Evolutionary conservation across 1,140 invertebrate genomes (phyloP).

Genomic region (Drosophila lacertosa): DNA sequence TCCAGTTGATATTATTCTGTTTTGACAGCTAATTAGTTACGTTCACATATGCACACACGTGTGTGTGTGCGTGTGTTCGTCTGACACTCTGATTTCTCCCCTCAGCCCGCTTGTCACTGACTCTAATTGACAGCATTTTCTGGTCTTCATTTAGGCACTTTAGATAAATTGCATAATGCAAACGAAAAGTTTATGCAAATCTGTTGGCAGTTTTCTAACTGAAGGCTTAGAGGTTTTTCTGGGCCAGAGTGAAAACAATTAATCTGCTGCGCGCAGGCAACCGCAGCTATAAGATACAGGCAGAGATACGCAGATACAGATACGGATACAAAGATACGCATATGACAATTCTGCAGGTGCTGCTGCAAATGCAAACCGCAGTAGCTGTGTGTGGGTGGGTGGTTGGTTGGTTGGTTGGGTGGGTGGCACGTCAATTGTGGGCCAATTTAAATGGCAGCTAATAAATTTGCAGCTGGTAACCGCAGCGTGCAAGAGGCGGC

Average conservation of each 20-base stretch:
- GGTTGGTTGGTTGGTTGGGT: neutral
- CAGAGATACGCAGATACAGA: neutral
- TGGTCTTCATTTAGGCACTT: conserved; percentile 29
- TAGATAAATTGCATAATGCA: conserved; percentile 15
- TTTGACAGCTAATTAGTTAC: conserved; percentile 81
- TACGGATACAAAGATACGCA: neutral
- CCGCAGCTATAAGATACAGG: conserved; percentile 23
- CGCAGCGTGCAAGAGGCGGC: conserved; percentile 22
- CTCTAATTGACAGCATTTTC: conserved; percentile 44
- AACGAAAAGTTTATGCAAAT: conserved; percentile 22
- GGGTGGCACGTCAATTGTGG: conserved; percentile 42
- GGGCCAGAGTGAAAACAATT: conserved; percentile 15
- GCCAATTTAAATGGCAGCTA: conserved; percentile 54
- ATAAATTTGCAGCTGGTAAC: conserved; percentile 53
- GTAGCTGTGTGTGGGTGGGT: conserved; percentile 4
- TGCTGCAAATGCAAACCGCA: conserved; percentile 53
- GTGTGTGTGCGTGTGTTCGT: conserved; percentile 1
- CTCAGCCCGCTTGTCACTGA: conserved; percentile 8
- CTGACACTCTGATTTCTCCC: too few species aligned
- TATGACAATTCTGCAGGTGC: conserved; percentile 33
- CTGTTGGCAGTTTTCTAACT: conserved; percentile 9
- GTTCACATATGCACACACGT: conserved; percentile 40
- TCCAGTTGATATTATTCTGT: conserved; percentile 70
- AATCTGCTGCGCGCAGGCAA: conserved; percentile 27
- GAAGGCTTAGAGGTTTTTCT: conserved; percentile 2